Percentiles rank a stretch among this genome's conserved stretches.
Evolutionary conservation across 1,140 invertebrate genomes (phyloP).

Genomic region (Drosophila mauritiana): DNA sequence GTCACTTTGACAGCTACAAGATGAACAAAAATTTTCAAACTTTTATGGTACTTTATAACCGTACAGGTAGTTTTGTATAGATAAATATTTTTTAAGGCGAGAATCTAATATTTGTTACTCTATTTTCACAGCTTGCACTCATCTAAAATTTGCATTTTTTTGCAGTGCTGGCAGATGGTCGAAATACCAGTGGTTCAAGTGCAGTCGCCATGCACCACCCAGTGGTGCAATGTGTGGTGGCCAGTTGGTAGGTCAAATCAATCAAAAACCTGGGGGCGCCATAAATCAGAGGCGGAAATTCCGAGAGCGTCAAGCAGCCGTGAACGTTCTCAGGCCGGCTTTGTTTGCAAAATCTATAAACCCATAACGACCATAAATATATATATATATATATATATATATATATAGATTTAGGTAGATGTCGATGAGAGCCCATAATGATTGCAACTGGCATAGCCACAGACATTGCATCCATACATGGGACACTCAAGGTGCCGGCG

Average conservation of each 20-base stretch:
- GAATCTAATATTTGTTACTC: background rate
- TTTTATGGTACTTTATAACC: background rate
- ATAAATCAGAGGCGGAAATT: conserved; percentile 74
- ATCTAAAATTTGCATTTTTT: background rate
- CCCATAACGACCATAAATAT: conserved; percentile 60
- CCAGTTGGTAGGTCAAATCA: conserved; percentile 62
- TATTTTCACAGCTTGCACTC: background rate
- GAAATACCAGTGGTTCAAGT: conserved; percentile 76
- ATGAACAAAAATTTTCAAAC: conserved; percentile 41
- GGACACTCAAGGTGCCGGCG: conserved; percentile 65
- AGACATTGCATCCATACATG: conserved; percentile 61
- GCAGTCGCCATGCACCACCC: conserved; percentile 40
- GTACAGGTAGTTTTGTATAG: too few relatives aligned
- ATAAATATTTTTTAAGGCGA: background rate
- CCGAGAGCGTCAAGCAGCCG: conserved; percentile 56
- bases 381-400: conserved; percentile 8
- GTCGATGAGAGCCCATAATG: conserved; percentile 54
- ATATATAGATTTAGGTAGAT: conserved; percentile 22
- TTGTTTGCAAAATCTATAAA: conserved; percentile 55
- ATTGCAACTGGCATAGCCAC: conserved; percentile 31
- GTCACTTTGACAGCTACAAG: conserved; percentile 57
- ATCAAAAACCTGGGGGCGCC: conserved; percentile 46
- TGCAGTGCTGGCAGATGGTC: conserved; percentile 44
- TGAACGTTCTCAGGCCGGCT: conserved; percentile 50
- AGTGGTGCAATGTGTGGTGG: conserved; percentile 19